phyloP scores from a whole-genome alignment of 1,140 invertebrate genomes.

The Diprion similis region DNA sequence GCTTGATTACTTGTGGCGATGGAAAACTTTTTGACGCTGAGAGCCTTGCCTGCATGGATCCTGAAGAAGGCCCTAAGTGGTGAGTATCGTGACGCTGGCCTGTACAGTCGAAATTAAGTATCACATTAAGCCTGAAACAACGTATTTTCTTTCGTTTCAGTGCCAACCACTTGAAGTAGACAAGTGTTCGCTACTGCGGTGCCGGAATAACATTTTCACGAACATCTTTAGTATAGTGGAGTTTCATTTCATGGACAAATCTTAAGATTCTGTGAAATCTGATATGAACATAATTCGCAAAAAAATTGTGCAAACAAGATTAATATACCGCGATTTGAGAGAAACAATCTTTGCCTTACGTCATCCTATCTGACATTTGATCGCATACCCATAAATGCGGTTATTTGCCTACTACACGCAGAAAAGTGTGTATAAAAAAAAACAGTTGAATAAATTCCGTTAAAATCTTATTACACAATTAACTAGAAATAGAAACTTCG shows the following conservation, averaged over 20 bases:
- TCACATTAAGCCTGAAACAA: too few relatives aligned
- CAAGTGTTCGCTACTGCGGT: not conserved
- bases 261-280: not conserved
- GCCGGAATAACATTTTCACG: not conserved
- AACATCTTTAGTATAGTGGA: not conserved
- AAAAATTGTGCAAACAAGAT: too few relatives aligned
- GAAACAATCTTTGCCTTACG: too few relatives aligned
- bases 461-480: too few relatives aligned
- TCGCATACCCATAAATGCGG: too few relatives aligned
- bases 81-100: constrained; percentile 30
- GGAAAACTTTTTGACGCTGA: constrained; percentile 85
- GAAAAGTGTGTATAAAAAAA: too few relatives aligned
- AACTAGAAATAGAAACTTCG: too few relatives aligned
- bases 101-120: too few relatives aligned
- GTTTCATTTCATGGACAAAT: not conserved
- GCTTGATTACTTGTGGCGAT: constrained; percentile 85
- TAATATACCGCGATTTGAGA: too few relatives aligned
- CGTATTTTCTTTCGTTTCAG: constrained; percentile 28
- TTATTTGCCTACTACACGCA: too few relatives aligned
- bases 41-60: constrained; percentile 82
- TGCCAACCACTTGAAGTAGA: constrained; percentile 29
- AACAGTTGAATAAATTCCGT: too few relatives aligned
- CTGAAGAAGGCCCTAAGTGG: constrained; percentile 75
- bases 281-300: not conserved
- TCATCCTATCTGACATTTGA: too few relatives aligned